Evolutionary conservation across 64 coral and sea anemone genomes (phyloP).

Genomic region (Dendrophyllia cribrosa): DNA sequence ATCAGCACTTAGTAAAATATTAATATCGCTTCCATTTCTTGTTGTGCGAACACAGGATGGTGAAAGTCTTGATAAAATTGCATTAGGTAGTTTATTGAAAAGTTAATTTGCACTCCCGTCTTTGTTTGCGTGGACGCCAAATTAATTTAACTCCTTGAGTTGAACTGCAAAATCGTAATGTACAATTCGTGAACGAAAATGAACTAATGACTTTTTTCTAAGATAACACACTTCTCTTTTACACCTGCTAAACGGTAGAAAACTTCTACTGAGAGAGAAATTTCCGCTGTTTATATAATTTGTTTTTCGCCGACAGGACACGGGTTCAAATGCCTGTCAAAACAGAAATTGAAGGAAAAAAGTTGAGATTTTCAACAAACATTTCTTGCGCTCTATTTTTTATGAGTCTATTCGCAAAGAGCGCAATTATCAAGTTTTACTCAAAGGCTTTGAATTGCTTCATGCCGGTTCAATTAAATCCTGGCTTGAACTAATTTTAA

Average conservation of each 20-base stretch:
- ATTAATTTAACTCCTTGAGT: not conserved
- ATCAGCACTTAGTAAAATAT: conserved; percentile 80
- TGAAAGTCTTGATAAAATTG: conserved; percentile 60
- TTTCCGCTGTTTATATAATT: conserved; percentile 48
- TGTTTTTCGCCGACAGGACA: conserved; percentile 57
- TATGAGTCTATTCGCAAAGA: not conserved
- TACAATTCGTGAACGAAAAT: conserved; percentile 2
- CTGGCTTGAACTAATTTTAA: not conserved
- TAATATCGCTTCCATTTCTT: conserved; percentile 61
- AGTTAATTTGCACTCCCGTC: conserved; percentile 44
- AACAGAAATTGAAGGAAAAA: conserved; percentile 18
- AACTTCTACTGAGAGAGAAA: conserved; percentile 32
- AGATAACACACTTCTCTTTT: not conserved
- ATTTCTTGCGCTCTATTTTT: not conserved
- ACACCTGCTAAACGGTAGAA: conserved; percentile 43
- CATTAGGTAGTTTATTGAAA: conserved; percentile 63
- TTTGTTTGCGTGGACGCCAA: conserved; percentile 45
- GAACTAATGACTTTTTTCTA: not conserved
- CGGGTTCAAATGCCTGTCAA: conserved; percentile 21
- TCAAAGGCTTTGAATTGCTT: not conserved
- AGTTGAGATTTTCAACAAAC: conserved; percentile 19
- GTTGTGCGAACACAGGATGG: conserved; percentile 24
- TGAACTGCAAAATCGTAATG: not conserved
- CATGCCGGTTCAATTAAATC: conserved; percentile 35
- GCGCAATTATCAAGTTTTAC: not conserved